These are phyloP conservation scores for Procambarus virginalis DNA, from an alignment of 1,140 invertebrate genomes.

Conservation along the genomic window DNA sequence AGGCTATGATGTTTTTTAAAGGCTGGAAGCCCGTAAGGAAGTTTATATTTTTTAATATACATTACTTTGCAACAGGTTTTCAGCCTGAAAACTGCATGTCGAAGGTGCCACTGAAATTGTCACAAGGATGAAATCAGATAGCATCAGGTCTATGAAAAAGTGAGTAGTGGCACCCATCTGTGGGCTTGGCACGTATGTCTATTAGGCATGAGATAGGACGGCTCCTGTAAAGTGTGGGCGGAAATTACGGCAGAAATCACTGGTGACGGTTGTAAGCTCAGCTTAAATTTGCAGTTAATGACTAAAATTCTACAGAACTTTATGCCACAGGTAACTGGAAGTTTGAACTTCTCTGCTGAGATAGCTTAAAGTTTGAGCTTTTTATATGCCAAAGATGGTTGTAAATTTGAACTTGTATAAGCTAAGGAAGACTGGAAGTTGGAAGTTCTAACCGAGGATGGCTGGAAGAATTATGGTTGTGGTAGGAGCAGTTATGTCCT, in stretches of 20 bases:
- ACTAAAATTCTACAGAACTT: neutral
- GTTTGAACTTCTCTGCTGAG: neutral
- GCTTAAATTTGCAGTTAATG: neutral
- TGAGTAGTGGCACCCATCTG: constrained; percentile 9
- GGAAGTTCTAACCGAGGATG: neutral
- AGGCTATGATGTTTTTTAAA: too few species aligned
- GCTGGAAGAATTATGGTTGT: neutral
- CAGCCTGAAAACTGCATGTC: neutral
- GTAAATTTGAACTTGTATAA: neutral
- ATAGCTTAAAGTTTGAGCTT: neutral
- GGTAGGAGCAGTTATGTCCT: neutral
- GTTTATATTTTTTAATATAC: neutral
- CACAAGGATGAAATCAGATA: neutral
- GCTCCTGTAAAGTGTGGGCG: constrained; percentile 12
- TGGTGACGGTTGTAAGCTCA: neutral
- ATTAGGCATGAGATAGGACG: constrained; percentile 32
- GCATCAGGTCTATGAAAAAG: neutral
- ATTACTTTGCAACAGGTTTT: neutral
- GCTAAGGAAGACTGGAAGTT: neutral
- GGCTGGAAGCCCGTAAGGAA: neutral
- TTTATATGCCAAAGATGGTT: neutral
- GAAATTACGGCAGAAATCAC: neutral
- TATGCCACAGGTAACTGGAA: neutral
- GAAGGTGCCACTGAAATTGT: neutral
- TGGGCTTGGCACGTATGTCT: constrained; percentile 38